Conservation (phyloP, 2,113 vertebrate genomes). For the Macrotis lagotis region DNA sequence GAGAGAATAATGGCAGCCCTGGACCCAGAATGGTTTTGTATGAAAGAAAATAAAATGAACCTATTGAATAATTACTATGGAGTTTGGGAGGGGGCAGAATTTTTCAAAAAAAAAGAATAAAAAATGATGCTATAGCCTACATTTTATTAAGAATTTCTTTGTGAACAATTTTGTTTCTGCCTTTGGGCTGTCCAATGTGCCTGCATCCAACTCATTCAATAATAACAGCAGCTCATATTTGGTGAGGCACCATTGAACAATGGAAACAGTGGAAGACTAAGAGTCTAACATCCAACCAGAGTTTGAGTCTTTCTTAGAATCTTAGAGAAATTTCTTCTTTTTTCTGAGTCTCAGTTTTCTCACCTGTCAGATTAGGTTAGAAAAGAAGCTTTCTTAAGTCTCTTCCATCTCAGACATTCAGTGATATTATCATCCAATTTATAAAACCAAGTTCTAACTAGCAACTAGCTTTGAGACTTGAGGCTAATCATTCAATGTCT, state of each 20-base stretch:
- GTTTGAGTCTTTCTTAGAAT: no score
- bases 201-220: background rate
- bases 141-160: background rate
- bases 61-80: constrained; percentile 78
- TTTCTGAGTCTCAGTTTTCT: no score
- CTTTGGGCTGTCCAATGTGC: background rate
- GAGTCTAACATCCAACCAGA: background rate
- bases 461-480: no score
- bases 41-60: constrained; percentile 56
- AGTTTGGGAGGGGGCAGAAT: background rate
- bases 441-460: no score
- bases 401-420: no score
- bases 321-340: no score
- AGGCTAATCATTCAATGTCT: no score
- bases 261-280: background rate
- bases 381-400: no score
- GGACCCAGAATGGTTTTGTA: constrained; percentile 74
- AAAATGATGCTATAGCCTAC: background rate
- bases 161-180: background rate
- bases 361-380: no score
- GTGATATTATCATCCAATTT: no score
- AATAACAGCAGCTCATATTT: background rate
- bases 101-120: constrained; percentile 20
- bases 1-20: constrained; percentile 79
- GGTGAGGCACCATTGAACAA: background rate